Evolutionary conservation across 2,888 invertebrate genomes (phyloP).

Genomic region (Tryphoninae sp.): DNA sequence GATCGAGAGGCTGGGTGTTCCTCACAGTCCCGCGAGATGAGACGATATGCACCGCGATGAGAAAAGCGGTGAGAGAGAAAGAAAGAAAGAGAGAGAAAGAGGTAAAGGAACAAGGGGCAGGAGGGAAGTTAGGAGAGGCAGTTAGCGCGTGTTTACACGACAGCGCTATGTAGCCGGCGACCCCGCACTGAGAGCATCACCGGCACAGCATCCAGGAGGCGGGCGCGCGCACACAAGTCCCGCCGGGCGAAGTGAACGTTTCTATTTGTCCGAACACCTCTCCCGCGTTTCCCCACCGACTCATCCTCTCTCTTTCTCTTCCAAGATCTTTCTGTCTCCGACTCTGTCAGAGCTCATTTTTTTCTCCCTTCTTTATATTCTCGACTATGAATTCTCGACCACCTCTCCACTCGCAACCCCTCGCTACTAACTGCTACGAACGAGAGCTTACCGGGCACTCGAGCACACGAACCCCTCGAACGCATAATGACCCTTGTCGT

Average conservation of each 20-base stretch:
- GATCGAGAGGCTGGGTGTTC: too few species aligned
- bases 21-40: background rate
- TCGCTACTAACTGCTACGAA: constrained; percentile 2
- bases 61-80: constrained; percentile 37
- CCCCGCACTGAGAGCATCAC: constrained; percentile 70
- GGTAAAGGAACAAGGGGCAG: constrained; percentile 59
- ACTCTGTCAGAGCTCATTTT: constrained; percentile 19
- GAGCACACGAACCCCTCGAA: constrained; percentile 66
- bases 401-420: background rate
- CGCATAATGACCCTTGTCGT: constrained; percentile 68
- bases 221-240: constrained; percentile 58
- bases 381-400: constrained; percentile 21
- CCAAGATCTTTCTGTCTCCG: constrained; percentile 29
- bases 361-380: constrained; percentile 43
- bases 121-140: constrained; percentile 73
- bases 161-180: constrained; percentile 80
- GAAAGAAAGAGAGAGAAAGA: constrained; percentile 22
- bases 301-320: constrained; percentile 55
- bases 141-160: constrained; percentile 81
- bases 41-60: constrained; percentile 29
- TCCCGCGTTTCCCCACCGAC: constrained; percentile 24
- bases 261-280: constrained; percentile 78
- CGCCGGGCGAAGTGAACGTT: constrained; percentile 74
- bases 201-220: constrained; percentile 38
- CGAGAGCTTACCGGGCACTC: constrained; percentile 47